Base-by-base conservation (phyloP, 2,888 invertebrate genomes). In the Zaprionus obscuricornis region DNA sequence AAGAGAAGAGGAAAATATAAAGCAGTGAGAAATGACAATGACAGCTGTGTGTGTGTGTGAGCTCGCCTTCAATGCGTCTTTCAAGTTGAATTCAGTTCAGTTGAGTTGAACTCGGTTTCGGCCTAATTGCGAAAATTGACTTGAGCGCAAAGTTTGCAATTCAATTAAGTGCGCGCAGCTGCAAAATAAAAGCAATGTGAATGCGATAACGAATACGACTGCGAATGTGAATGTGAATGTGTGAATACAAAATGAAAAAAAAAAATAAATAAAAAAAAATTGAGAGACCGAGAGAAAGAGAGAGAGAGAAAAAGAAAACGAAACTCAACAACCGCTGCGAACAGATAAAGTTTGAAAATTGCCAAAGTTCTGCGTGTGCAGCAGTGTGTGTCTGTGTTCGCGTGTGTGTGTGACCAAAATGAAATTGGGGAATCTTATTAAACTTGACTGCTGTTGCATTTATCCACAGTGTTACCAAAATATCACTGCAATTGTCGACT, bases 71-170 rank as follows among this genome's bases (percentile, higher is more conserved):
- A n/a, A n/a, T n/a, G n/a, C n/a, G n/a, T n/a, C n/a, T n/a, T n/a
- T n/a, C n/a, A n/a, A n/a, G n/a, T n/a, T n/a, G n/a, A n/a, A n/a
- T n/a, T n/a, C n/a, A n/a, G n/a, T n/a, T n/a, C n/a, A n/a, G n/a
- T n/a, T n/a, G n/a, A n/a, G n/a, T n/a, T n/a, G n/a, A n/a, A n/a
- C n/a, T n/a, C n/a, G n/a, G n/a, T n/a, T n/a, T n/a, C 65, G 52
- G 62, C 74, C 76, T 81, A 81, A 81, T 81, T 81, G 79, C 71
- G 71, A 75, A 78, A 81, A 81, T 85, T 81, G 85, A 85, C 85
- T 81, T 65, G 67, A 58, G 85, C 56, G 16, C 45, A 76, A 85
- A 85, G 76, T 81, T 85, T 70, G 49, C 64, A 74, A 85, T 81
- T 79, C 74, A 77, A 77, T 77, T 77, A 77, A 67, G 63, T 62